phyloP scores from a whole-genome alignment of 2,113 vertebrate species.

The Pseudorectes ferrugineus region DNA sequence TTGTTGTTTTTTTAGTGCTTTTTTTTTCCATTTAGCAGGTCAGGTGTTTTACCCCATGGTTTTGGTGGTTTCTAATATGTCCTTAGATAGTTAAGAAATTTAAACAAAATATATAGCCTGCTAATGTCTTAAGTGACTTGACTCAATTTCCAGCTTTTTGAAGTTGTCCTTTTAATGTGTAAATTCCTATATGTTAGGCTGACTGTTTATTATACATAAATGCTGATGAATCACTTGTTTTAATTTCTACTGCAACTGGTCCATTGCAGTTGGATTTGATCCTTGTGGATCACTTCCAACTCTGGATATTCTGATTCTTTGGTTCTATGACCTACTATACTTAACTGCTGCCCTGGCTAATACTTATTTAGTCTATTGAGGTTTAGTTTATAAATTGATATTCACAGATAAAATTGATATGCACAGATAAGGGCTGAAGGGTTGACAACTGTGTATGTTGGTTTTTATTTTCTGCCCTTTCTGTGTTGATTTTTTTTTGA shows the following conservation, averaged over 20 bases:
- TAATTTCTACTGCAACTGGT: background rate
- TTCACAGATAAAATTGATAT: background rate
- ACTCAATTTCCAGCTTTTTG: background rate
- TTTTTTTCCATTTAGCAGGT: background rate
- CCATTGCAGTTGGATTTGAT: background rate
- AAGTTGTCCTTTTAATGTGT: background rate
- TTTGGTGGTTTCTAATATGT: background rate
- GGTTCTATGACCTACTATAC: background rate
- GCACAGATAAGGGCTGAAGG: background rate
- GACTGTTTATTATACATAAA: background rate
- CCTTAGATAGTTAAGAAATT: background rate
- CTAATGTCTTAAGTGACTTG: background rate
- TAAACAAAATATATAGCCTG: background rate
- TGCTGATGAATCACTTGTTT: background rate
- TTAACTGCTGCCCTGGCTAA: background rate
- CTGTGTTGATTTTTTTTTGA: background rate
- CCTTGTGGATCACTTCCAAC: background rate
- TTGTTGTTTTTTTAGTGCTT: background rate
- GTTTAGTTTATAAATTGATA: background rate
- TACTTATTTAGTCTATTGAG: background rate
- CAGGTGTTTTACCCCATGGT: fast-evolving
- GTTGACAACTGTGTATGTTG: background rate
- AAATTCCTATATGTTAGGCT: background rate
- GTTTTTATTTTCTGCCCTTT: background rate
- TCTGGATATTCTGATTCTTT: background rate